Conservation (phyloP, 2,888 invertebrate species). For the Cerastoderma edule region DNA sequence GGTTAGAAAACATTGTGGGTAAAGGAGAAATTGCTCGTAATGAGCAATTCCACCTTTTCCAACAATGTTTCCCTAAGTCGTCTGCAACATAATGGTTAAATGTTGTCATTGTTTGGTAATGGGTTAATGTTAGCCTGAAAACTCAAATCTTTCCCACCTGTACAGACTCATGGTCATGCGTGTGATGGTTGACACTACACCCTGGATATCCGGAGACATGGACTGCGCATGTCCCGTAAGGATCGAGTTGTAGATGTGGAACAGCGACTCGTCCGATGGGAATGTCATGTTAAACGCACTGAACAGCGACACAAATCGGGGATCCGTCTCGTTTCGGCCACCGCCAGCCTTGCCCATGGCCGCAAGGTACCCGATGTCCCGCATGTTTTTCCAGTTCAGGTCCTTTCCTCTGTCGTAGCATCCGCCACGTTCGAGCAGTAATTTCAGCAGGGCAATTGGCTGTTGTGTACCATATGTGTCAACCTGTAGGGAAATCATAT, state of each 20-base stretch:
- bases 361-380: conserved; percentile 88
- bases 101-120: no score
- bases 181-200: conserved; percentile 88
- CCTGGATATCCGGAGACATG: conserved; percentile 89
- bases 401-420: conserved; percentile 95
- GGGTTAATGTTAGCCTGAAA: no score
- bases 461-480: conserved; percentile 96
- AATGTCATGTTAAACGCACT: conserved; percentile 93
- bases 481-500: conserved; percentile 77
- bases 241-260: conserved; percentile 93
- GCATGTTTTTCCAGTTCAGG: conserved; percentile 94
- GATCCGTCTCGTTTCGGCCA: conserved; percentile 95
- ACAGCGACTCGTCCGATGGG: conserved; percentile 91
- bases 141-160: conserved; percentile 86
- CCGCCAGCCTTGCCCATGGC: conserved; percentile 89
- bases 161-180: conserved; percentile 92
- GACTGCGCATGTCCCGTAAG: conserved; percentile 90
- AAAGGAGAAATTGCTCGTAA: no score
- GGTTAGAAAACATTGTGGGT: no score
- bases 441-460: conserved; percentile 95
- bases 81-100: no score
- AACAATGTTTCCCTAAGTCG: no score
- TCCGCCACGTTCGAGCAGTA: conserved; percentile 94
- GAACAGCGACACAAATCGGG: conserved; percentile 95
- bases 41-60: no score